A percentile compares a stretch with the other conserved stretches of the same genome.
These are phyloP conservation scores for Drosophila leonis DNA, from an alignment of 2,888 invertebrate genomes.

Conservation along the genomic window DNA sequence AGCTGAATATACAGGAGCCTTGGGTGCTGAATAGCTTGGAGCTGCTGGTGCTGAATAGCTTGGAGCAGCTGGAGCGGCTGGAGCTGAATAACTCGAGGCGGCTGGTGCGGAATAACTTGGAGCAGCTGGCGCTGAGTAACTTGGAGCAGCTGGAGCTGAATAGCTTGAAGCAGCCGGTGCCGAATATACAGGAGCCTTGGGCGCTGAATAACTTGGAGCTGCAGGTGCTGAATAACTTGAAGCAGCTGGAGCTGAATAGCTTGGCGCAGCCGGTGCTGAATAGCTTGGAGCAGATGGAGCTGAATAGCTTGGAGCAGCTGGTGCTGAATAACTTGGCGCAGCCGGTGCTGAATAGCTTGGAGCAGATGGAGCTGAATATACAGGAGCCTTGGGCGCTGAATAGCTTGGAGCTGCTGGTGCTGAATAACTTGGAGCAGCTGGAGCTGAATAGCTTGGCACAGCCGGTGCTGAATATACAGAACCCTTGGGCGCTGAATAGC, in stretches of 20 bases:
- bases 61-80: background rate
- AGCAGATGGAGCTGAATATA: conserved; percentile 27
- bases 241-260: conserved; percentile 12
- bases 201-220: conserved; percentile 10
- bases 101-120: conserved; percentile 23
- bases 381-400: conserved; percentile 29
- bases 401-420: conserved; percentile 25
- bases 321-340: conserved; percentile 35
- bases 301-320: conserved; percentile 10
- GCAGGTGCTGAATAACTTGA: conserved; percentile 10
- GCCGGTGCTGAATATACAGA: conserved; percentile 44
- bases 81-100: conserved; percentile 23
- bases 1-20: conserved; percentile 34
- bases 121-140: conserved; percentile 19
- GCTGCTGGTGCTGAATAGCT: conserved; percentile 26
- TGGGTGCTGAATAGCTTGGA: conserved; percentile 22
- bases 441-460: conserved; percentile 26
- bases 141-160: conserved; percentile 15
- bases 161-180: conserved; percentile 4
- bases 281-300: conserved; percentile 4
- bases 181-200: conserved; percentile 12
- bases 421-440: conserved; percentile 21
- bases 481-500: conserved; percentile 30
- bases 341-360: conserved; percentile 26
- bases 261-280: conserved; percentile 12